phyloP scores from a whole-genome alignment of 2,113 vertebrate genomes.

The Pseudonaja textilis region DNA sequence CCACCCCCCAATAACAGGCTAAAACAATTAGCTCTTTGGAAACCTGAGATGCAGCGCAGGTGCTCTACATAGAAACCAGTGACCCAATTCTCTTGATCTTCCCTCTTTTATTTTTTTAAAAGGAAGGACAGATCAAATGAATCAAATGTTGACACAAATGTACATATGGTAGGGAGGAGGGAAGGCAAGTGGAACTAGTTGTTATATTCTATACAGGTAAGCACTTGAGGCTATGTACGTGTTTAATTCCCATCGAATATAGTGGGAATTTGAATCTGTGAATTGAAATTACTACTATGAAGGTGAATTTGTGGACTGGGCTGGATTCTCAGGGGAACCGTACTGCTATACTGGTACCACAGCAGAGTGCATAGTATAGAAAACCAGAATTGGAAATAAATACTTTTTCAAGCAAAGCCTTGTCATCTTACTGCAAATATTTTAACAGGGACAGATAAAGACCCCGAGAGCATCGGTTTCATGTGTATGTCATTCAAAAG shows the following conservation, averaged over 20 bases:
- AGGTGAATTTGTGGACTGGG: not conserved
- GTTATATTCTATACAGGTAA: not conserved
- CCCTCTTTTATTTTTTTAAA: not conserved
- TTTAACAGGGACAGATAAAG: not conserved
- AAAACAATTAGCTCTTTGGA: not conserved
- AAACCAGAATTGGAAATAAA: not conserved
- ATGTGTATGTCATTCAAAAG: not conserved
- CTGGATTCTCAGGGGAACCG: not conserved
- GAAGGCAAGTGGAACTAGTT: not conserved
- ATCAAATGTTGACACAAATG: not conserved
- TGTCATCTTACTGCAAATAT: not conserved
- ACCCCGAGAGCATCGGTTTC: not conserved
- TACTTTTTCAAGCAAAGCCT: not conserved
- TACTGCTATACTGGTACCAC: not conserved
- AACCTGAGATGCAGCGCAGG: not conserved
- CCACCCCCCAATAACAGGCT: not conserved
- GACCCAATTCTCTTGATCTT: not conserved
- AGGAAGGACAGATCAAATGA: not conserved
- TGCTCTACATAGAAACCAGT: not conserved
- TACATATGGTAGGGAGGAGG: not conserved
- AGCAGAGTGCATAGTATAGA: not conserved
- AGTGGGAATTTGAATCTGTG: not conserved
- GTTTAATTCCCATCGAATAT: not conserved
- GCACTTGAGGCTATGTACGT: not conserved
- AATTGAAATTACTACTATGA: not conserved